Evolutionary conservation across 2,113 vertebrate genomes (phyloP).

Genomic region (Albula glossodonta): DNA sequence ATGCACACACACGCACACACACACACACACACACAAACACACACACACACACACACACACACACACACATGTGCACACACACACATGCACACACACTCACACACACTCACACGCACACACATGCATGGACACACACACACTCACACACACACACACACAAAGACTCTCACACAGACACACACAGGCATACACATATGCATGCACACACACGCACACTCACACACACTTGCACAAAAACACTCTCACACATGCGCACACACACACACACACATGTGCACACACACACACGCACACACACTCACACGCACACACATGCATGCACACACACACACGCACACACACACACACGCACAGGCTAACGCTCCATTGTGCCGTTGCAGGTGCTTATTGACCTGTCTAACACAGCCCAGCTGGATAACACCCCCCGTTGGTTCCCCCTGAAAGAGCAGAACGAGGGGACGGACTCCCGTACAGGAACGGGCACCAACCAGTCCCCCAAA

Average conservation of each 20-base stretch:
- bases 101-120: too few relatives aligned
- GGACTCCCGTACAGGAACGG: slow-evolving; percentile 83
- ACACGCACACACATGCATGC: too few relatives aligned
- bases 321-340: neutral
- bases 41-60: too few relatives aligned
- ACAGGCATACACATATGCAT: neutral
- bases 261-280: neutral
- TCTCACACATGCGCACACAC: too few relatives aligned
- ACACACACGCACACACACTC: neutral
- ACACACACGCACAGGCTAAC: neutral
- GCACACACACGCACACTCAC: neutral
- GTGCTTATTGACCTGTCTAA: slow-evolving; percentile 93
- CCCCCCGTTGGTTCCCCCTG: slow-evolving; percentile 87
- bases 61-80: too few relatives aligned
- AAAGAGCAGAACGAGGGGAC: slow-evolving; percentile 93
- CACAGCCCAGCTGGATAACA: slow-evolving; percentile 85
- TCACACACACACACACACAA: too few relatives aligned
- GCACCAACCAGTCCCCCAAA: slow-evolving; percentile 84
- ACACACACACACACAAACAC: too few relatives aligned
- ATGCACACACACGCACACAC: too few relatives aligned
- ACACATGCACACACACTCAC: too few relatives aligned
- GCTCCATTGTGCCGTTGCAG: slow-evolving; percentile 54
- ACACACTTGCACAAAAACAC: neutral
- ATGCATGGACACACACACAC: too few relatives aligned
- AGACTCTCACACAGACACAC: too few relatives aligned